Evolutionary conservation across 2,888 invertebrate species (phyloP).

Genomic region (Dendrolimus pini): DNA sequence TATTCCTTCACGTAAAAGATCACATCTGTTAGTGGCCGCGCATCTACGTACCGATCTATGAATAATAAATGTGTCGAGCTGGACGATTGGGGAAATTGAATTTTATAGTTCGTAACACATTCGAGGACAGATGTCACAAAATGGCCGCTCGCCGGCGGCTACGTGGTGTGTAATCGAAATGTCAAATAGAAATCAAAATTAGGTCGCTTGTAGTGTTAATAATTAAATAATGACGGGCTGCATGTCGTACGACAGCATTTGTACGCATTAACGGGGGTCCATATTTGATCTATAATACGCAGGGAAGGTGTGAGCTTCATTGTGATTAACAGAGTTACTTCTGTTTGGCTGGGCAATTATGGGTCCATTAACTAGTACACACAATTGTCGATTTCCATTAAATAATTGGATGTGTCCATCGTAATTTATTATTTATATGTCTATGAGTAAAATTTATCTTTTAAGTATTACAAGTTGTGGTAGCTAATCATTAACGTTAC

Average conservation of each 20-base stretch:
- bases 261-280: conserved; percentile 40
- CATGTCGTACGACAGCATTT: conserved; percentile 39
- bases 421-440: neutral
- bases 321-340: conserved; percentile 73
- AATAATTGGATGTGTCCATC: conserved; percentile 42
- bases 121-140: conserved; percentile 74
- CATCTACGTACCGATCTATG: conserved; percentile 69
- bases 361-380: conserved; percentile 67
- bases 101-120: conserved; percentile 75
- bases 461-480: neutral
- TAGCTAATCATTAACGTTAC: neutral
- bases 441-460: no score
- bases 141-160: conserved; percentile 62
- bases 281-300: conserved; percentile 27
- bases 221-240: conserved; percentile 68
- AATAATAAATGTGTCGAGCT: conserved; percentile 74
- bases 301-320: conserved; percentile 60
- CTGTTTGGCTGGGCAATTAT: conserved; percentile 72
- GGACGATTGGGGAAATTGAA: conserved; percentile 76
- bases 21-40: conserved; percentile 73
- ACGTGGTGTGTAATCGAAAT: conserved; percentile 65
- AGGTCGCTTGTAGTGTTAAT: conserved; percentile 75
- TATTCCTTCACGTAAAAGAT: conserved; percentile 74
- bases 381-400: conserved; percentile 58
- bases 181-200: conserved; percentile 76